Evolutionary conservation across 2,888 invertebrate genomes (phyloP), one percentile per base, ranked within the genome.

Genomic region (Apotomis capreana): DNA sequence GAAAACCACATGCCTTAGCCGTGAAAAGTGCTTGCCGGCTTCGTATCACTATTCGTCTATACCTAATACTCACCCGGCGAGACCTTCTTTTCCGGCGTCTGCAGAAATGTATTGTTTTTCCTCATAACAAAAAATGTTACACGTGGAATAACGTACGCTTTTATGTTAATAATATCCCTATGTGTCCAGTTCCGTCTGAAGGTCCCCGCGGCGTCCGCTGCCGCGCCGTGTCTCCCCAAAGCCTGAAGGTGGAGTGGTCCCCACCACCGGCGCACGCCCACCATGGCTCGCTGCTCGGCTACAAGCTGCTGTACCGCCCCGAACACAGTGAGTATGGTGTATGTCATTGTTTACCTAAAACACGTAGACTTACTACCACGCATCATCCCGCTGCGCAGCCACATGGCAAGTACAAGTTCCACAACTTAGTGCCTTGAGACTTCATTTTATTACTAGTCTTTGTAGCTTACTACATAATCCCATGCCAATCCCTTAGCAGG

Each of bases 231-330:
- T 96, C 96, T 36, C 96, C 97, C 55, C 96, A 97, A 84, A 97
- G 96, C 84, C 92, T 97, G 78, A 96, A 97, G 87, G 95, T 97
- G 78, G 96, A 96, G 73, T 97, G 96, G 96, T 94, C 95, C 68
- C 95, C 96, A 60, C 96, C 96, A 4, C 96, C 96, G 26, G 93
- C 95, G 73, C 95, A 95, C 83, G 94, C 95, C 76, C 96, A 96
- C 86, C 96, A 96, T 80, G 96, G 96, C 68, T 94, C 96, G 74
- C 94, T 97, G 78, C 95, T 96, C 80, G 98, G 98, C 49, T 98
- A 98, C 92, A 97, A 97, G 90, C 94, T 98, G 79, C 94, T 97
- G 76, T 97, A 97, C 89, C 95, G 96, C 68, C 96, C 96, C 71
- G 88, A 92, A 83, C 87, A 91, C 81, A 89, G 94, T 93, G 88